Evolutionary conservation across 2,113 vertebrate species (phyloP).

Genomic region (Tachycineta bicolor): DNA sequence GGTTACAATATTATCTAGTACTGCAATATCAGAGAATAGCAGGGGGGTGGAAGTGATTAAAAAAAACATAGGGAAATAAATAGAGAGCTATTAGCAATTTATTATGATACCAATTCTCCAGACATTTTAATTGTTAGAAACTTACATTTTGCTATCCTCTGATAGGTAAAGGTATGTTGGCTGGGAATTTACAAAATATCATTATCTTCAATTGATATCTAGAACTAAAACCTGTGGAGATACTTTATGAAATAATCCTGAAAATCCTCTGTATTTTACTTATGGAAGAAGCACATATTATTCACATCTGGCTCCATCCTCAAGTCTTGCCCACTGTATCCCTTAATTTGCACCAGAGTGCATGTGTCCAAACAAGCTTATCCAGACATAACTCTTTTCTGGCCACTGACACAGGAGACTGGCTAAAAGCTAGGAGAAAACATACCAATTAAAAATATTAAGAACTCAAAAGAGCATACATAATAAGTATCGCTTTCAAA

Average conservation of each 20-base stretch:
- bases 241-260: background rate
- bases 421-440: conserved; percentile 3
- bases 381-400: background rate
- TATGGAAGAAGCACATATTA: background rate
- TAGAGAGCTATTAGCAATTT: background rate
- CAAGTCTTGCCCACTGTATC: background rate
- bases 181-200: background rate
- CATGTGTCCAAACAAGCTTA: background rate
- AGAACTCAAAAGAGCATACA: background rate
- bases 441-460: conserved; percentile 7
- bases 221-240: background rate
- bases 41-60: rapidly evolving
- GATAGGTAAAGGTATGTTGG: background rate
- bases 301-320: background rate
- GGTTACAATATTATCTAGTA: background rate
- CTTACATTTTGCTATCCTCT: background rate
- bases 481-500: conserved; percentile 9
- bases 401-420: background rate
- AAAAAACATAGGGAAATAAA: background rate
- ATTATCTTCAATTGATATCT: background rate
- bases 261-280: background rate
- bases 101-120: background rate
- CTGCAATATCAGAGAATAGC: background rate
- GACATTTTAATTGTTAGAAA: background rate
- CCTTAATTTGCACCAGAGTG: background rate